Conservation (phyloP, 1,140 invertebrate species). For the Drosophila pruinosa region DNA sequence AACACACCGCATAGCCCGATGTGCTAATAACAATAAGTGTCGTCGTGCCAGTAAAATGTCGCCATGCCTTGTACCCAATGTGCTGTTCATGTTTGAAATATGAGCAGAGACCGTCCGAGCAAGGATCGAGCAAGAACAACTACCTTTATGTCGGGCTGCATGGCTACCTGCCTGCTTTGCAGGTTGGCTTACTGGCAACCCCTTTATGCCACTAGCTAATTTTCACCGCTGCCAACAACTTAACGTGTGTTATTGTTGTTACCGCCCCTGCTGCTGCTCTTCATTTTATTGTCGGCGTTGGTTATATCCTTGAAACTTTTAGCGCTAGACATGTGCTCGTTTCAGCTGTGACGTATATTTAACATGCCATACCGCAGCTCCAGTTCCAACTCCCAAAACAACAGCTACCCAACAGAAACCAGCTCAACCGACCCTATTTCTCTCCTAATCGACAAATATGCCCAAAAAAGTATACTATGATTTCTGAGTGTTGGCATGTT, state of each 20-base stretch:
- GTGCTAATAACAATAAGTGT: conserved; percentile 81
- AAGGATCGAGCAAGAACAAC: neutral
- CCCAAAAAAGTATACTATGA: conserved; percentile 53
- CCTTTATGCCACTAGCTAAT: conserved; percentile 55
- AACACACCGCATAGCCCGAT: conserved; percentile 38
- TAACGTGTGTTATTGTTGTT: conserved; percentile 43
- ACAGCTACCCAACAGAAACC: conserved; percentile 19
- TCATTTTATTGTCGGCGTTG: conserved; percentile 40
- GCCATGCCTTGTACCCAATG: conserved; percentile 11
- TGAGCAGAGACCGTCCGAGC: conserved; percentile 43
- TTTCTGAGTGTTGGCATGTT: conserved; percentile 81
- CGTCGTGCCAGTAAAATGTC: conserved; percentile 56
- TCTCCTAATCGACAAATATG: neutral
- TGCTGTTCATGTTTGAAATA: conserved; percentile 66
- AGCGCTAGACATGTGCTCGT: conserved; percentile 75
- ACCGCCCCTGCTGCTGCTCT: conserved; percentile 13
- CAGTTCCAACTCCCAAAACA: conserved; percentile 15
- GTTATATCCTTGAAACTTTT: conserved; percentile 76
- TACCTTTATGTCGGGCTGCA: neutral
- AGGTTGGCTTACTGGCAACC: conserved; percentile 23
- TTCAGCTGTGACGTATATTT: conserved; percentile 76
- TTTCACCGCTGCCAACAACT: conserved; percentile 60
- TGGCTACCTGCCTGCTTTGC: conserved; percentile 1
- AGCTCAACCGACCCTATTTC: neutral
- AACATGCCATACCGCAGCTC: conserved; percentile 78